Base-by-base conservation (phyloP, 2,797 vertebrate genomes). In the Muscicapa comitata region DNA sequence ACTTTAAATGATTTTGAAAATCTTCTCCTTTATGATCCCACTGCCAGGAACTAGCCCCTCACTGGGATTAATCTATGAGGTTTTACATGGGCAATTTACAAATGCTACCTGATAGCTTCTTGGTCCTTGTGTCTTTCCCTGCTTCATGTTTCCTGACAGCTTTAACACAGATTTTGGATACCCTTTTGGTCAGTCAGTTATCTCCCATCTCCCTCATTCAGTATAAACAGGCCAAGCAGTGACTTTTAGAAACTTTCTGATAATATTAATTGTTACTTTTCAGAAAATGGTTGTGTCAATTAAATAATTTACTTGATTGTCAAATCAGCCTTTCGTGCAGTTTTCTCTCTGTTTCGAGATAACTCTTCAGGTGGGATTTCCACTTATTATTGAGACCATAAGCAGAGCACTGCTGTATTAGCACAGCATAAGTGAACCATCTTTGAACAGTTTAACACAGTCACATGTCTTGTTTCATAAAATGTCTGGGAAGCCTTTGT, bases 11-110 rank as follows among this genome's bases (percentile, higher is more conserved):
- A 73, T 88, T 93, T 75, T 90, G 28, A 90, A 86, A 86, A 73
- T 57, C 38, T 96, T 94, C n/a, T 82, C 45, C 50, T 93, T 92
- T 92, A 88, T 88, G 80, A 86, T 93, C 54, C 23, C 37, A 33
- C 73, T 88, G 35, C 84, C 87, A 95, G 71, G 74, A 95, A 38
- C 76, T 77, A 54, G 62, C 62, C 91, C 62, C 61, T 87, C 76
- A 29, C 53, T 95, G 71, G 61, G 93, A 48, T 81, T 77, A 94
- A 87, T 93, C 75, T 54, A 37, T 72, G 37, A 16, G 83, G 43
- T 61, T 95, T 77, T 93, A 84, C 35, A 61, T 1, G 7, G 66
- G 16, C 29, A 89, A 63, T 66, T 92, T 84, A 82, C 37, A 43
- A 35, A 10, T 51, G 10, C 37, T 91, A 62, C 59, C 54, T 62